Conservation (phyloP, 1,140 invertebrate species). For the Lineus longissimus region DNA sequence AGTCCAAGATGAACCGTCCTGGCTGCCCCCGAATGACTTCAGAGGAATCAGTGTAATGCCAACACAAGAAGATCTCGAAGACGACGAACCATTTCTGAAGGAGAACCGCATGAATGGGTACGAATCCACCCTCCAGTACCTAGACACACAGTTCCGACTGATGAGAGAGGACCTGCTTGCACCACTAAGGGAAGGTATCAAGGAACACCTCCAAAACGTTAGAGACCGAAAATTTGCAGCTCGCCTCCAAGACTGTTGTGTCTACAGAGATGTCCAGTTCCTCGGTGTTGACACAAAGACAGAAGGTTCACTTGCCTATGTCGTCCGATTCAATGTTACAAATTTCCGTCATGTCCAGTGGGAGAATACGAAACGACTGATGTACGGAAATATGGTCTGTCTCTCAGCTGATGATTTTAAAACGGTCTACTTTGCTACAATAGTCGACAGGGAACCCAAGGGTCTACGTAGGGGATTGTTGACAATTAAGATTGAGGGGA, state of each 20-base stretch:
- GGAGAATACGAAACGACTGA: conserved; percentile 59
- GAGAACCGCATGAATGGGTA: conserved; percentile 46
- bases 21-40: too few species aligned
- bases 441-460: conserved; percentile 59
- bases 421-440: conserved; percentile 64
- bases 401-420: conserved; percentile 67
- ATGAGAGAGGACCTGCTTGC: conserved; percentile 63
- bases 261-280: conserved; percentile 20
- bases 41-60: too few species aligned
- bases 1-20: too few species aligned
- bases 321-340: conserved; percentile 39
- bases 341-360: conserved; percentile 36
- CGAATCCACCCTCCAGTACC: conserved; percentile 62
- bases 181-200: conserved; percentile 41
- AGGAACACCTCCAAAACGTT: conserved; percentile 22
- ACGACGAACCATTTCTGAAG: too few species aligned
- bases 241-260: conserved; percentile 8
- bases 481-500: conserved; percentile 48
- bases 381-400: conserved; percentile 70
- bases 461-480: conserved; percentile 31
- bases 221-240: background rate
- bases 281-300: background rate
- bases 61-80: too few species aligned
- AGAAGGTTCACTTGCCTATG: conserved; percentile 12
- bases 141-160: conserved; percentile 70